phyloP scores from a whole-genome alignment of 2,113 vertebrate species.

The Nothocercus julius region DNA sequence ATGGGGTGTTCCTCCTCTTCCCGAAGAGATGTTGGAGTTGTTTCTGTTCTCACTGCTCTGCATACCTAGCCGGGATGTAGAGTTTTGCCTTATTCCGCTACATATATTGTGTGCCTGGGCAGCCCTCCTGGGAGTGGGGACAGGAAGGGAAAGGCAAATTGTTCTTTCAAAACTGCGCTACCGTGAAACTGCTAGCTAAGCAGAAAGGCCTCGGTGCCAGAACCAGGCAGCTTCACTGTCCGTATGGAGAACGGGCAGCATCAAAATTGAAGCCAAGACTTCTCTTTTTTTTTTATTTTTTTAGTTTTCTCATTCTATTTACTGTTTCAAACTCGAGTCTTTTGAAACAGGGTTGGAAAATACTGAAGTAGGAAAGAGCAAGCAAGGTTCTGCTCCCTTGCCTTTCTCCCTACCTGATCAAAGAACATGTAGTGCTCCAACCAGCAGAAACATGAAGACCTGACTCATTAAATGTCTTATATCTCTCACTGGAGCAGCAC shows the following conservation, averaged over 20 bases:
- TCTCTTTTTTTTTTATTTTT: not conserved
- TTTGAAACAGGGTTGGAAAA: not conserved
- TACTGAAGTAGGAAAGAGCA: not conserved
- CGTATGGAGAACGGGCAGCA: not conserved
- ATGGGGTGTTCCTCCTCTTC: not conserved
- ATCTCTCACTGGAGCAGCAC: not conserved
- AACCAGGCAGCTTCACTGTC: not conserved
- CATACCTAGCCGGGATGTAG: not conserved
- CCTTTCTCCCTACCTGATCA: not conserved
- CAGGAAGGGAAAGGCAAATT: not conserved
- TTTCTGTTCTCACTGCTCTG: not conserved
- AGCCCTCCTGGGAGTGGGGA: not conserved
- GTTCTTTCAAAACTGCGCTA: not conserved
- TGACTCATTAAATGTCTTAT: not conserved
- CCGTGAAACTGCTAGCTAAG: not conserved
- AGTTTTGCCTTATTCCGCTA: not conserved
- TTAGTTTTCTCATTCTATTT: not conserved
- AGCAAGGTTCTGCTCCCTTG: not conserved
- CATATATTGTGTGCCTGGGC: not conserved
- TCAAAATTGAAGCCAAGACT: not conserved
- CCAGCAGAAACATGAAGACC: not conserved
- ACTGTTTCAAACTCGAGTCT: not conserved
- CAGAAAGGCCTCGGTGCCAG: not conserved
- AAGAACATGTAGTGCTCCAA: not conserved
- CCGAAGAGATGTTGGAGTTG: not conserved